Evolutionary conservation across 2,113 vertebrate species (phyloP).

Genomic region (Eurypyga helias): DNA sequence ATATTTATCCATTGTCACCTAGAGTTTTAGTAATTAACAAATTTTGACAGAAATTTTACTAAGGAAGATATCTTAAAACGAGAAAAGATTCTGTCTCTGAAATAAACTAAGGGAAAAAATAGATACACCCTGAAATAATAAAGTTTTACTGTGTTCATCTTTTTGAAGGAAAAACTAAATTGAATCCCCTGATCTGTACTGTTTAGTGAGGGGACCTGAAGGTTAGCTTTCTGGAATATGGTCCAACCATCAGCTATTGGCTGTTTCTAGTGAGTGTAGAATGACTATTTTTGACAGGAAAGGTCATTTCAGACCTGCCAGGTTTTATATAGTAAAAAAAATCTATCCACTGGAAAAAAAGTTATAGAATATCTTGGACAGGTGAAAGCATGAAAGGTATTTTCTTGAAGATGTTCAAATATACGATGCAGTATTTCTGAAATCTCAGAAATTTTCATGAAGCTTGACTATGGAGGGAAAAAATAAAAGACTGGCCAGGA

Average conservation of each 20-base stretch:
- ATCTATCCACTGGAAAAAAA: not conserved
- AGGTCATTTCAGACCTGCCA: not conserved
- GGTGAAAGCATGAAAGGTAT: not conserved
- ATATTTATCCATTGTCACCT: not conserved
- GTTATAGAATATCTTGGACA: not conserved
- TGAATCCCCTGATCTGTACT: not conserved
- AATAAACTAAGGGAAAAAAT: not conserved
- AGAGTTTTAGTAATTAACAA: not conserved
- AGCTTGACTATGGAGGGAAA: not conserved
- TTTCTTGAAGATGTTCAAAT: not conserved
- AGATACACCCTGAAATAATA: not conserved
- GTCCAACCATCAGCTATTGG: not conserved
- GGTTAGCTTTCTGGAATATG: not conserved
- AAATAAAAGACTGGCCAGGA: not conserved
- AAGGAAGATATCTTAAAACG: not conserved
- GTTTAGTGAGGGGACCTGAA: not conserved
- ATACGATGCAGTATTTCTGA: not conserved
- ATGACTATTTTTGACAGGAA: not conserved
- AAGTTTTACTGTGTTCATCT: not conserved
- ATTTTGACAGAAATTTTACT: not conserved
- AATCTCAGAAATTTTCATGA: not conserved
- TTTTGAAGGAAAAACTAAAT: not conserved
- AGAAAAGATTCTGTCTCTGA: not conserved
- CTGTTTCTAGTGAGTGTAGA: not conserved
- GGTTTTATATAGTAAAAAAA: not conserved